These are phyloP conservation scores for Pollenia angustigena DNA, from an alignment of 2,888 invertebrate species.

Conservation along the genomic window DNA sequence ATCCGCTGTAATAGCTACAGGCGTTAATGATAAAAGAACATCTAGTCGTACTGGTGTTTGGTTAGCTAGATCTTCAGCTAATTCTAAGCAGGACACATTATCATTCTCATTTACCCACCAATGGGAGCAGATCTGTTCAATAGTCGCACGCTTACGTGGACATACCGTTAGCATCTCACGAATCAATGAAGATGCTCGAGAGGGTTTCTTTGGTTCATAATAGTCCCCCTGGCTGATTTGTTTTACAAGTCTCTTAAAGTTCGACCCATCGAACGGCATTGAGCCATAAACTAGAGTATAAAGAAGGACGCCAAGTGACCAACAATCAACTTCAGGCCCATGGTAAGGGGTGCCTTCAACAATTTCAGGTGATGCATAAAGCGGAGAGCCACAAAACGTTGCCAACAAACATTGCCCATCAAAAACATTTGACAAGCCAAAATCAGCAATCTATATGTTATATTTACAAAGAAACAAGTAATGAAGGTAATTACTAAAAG, in stretches of 20 bases:
- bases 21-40: conserved; percentile 92
- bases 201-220: conserved; percentile 97
- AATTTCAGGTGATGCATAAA: conserved; percentile 99
- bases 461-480: neutral
- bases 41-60: conserved; percentile 96
- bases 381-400: conserved; percentile 98
- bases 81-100: conserved; percentile 91
- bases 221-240: conserved; percentile 99
- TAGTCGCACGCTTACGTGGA: conserved; percentile 94
- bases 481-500: neutral
- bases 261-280: conserved; percentile 99
- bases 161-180: conserved; percentile 97
- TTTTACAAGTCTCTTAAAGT: conserved; percentile 97
- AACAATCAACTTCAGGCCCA: conserved; percentile 97
- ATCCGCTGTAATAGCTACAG: conserved; percentile 91
- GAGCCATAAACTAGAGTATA: conserved; percentile 99
- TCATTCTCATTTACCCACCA: conserved; percentile 98
- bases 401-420: conserved; percentile 93
- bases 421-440: conserved; percentile 98
- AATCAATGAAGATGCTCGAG: conserved; percentile 97
- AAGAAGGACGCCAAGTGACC: conserved; percentile 98
- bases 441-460: conserved; percentile 95
- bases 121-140: conserved; percentile 97
- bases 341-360: conserved; percentile 98
- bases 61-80: conserved; percentile 94